Conservation (phyloP, 2,797 vertebrate species). For the Notoglanidium macrostoma region DNA sequence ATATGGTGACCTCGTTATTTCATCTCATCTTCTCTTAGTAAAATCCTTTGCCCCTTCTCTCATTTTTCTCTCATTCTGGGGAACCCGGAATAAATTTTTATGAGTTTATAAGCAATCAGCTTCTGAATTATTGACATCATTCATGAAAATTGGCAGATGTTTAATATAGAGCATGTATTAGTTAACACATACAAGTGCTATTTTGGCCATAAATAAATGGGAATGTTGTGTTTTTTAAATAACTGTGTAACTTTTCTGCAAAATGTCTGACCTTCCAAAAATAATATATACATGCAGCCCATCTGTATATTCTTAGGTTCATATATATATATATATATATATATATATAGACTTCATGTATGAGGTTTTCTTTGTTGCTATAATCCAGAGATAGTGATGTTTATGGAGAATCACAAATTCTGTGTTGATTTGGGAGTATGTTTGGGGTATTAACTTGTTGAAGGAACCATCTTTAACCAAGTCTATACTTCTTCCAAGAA, state of each 20-base stretch:
- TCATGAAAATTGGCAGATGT: not conserved
- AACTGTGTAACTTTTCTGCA: not conserved
- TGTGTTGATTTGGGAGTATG: not conserved
- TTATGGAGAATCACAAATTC: not conserved
- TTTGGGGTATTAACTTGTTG: not conserved
- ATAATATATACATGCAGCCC: not conserved
- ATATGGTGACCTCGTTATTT: no score
- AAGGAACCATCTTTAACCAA: not conserved
- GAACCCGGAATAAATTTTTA: no score
- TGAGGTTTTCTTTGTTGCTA: not conserved
- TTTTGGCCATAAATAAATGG: no score
- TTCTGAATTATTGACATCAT: not conserved
- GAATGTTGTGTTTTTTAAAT: no score
- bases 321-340: not conserved
- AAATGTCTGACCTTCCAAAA: not conserved
- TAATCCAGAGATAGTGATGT: not conserved
- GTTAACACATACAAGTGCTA: not conserved
- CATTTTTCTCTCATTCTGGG: no score
- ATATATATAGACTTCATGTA: not conserved
- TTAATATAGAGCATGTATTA: not conserved
- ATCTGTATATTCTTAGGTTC: not conserved
- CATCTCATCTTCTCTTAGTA: no score
- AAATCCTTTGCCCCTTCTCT: no score
- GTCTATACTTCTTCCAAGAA: slow-evolving; percentile 2
- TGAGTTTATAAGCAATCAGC: not conserved